Percentiles rank a stretch among this genome's conserved stretches.
phyloP scores from a whole-genome alignment of 2,113 vertebrate species.

The Scomber colias region DNA sequence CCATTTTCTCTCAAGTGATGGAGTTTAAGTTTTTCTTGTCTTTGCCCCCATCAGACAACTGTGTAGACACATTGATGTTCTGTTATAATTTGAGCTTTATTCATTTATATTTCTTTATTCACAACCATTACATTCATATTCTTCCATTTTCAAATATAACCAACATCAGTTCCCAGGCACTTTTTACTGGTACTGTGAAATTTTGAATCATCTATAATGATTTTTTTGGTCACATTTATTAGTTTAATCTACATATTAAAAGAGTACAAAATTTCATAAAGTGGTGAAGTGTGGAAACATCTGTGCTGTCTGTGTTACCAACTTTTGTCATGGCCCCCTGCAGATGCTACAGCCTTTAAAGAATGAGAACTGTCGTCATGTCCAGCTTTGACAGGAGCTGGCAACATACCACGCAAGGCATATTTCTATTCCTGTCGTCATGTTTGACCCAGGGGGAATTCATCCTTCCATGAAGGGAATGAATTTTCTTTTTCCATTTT shows the following conservation, averaged over 20 bases:
- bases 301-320: neutral
- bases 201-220: conserved; percentile 1
- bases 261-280: neutral
- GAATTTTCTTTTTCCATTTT: conserved; percentile 42
- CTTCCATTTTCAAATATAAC: neutral
- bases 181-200: conserved; percentile 13
- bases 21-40: conserved; percentile 32
- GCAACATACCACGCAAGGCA: conserved; percentile 36
- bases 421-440: conserved; percentile 69
- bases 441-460: conserved; percentile 51
- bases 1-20: conserved; percentile 41
- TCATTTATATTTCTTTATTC: neutral
- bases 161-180: neutral
- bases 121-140: neutral
- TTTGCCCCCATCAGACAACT: conserved; percentile 11
- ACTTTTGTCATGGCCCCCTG: conserved; percentile 17
- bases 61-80: neutral
- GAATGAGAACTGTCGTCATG: conserved; percentile 40
- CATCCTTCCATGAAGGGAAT: conserved; percentile 56
- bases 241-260: neutral
- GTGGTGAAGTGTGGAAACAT: neutral
- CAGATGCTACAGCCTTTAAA: conserved; percentile 34
- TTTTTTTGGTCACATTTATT: neutral
- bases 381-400: conserved; percentile 57
- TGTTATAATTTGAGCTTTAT: neutral